A percentile compares a stretch with the other conserved stretches of the same genome.
Evolutionary conservation across 2,113 vertebrate genomes (phyloP).

Genomic region (Pseudonaja textilis): DNA sequence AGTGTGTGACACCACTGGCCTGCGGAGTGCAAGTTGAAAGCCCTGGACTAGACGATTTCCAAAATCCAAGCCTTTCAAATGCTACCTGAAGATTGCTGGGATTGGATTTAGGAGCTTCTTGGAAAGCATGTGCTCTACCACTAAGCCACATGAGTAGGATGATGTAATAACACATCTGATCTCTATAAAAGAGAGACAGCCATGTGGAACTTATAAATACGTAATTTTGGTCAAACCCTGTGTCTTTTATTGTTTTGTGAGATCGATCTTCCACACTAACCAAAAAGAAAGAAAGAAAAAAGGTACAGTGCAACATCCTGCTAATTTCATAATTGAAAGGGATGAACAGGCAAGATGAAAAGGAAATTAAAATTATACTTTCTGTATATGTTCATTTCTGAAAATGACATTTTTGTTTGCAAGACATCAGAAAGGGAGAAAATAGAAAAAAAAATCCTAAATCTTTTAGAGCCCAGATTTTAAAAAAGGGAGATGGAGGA

Average conservation of each 20-base stretch:
- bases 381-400: conserved; percentile 11
- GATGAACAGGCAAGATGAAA: conserved; percentile 9
- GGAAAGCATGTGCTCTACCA: background rate
- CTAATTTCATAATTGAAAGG: background rate
- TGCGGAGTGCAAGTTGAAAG: too few relatives aligned
- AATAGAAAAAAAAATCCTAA: conserved; percentile 12
- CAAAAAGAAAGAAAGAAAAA: background rate
- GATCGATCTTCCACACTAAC: background rate
- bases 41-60: background rate
- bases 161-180: background rate
- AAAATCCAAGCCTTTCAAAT: background rate
- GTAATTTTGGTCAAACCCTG: background rate
- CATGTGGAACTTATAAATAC: background rate
- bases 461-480: conserved; percentile 3
- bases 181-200: background rate
- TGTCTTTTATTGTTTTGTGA: accelerated
- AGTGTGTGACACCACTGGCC: too few relatives aligned
- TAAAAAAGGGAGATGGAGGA: background rate
- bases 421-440: background rate
- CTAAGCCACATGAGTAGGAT: background rate
- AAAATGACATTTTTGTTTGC: conserved; percentile 10
- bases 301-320: background rate
- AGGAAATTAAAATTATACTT: conserved; percentile 12
- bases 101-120: background rate
- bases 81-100: background rate